Base-by-base conservation (phyloP, 2,113 vertebrate genomes). In the Coptodon bakossiorum region DNA sequence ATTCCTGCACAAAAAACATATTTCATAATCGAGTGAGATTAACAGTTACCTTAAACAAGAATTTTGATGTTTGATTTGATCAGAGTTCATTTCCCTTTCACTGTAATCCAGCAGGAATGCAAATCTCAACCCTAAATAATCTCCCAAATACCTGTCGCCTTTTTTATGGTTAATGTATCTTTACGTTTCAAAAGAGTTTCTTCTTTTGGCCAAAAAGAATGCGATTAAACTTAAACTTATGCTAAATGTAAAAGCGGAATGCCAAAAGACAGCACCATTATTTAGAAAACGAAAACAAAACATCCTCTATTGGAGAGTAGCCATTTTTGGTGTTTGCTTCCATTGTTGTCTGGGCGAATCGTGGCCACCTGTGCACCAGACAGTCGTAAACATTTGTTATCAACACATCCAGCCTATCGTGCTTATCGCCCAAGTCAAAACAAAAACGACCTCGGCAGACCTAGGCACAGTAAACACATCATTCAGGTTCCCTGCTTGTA, bases 401-500 rank as follows among this genome's bases (percentile, higher is more conserved):
- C 95, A 9, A n/a, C 9, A 27, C 83, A 31, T 90, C 92, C 79
- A 45, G 40, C 17, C 80, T 82, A 92, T 94, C 90, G 56, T n/a
- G 86, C 92, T 92, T 93, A 85, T 91, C 90, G 34, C 13, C 45
- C 76, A 11, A 95, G 96, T 94, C 96, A 96, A 93, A 96, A 96
- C 95, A 96, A 94, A 91, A 92, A 73, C n/a, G 14, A 86, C 80
- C 56, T 59, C 82, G 94, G 86, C 89, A 34, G 57, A 85, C 61
- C 61, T 38, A 68, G 63, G 85, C 66, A 5, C 86, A 85, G 89
- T 89, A 89, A 94, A 95, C 94, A 94, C 86, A 85, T 84, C 91
- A 89, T 87, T 85, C 93, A 90, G 89, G 89, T 92, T 93, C 90
- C 80, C 82, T 92, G 89, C 61, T 80, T 57, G 88, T 89, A 94